Conservation (phyloP, 2,797 vertebrate species). For the Octomys mimax region DNA sequence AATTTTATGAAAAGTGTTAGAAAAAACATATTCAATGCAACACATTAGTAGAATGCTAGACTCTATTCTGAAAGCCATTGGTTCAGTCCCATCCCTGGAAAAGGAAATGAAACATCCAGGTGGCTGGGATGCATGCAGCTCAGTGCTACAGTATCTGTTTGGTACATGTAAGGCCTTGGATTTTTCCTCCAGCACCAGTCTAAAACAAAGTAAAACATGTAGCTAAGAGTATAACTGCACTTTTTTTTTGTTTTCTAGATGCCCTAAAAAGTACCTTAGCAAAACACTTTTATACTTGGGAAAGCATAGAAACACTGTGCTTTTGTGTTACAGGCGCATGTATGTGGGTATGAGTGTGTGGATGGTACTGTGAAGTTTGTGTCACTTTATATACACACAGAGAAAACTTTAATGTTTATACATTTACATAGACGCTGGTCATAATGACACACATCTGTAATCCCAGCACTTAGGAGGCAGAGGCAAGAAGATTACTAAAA, state of each 20-base stretch:
- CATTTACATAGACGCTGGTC: neutral
- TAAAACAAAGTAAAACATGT: neutral
- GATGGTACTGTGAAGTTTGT: neutral
- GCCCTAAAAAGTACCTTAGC: neutral
- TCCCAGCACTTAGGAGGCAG: neutral
- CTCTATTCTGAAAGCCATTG: neutral
- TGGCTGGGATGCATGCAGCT: neutral
- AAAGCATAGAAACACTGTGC: neutral
- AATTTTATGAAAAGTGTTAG: neutral
- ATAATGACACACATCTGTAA: neutral
- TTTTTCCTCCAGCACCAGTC: neutral
- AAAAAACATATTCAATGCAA: neutral
- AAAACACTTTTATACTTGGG: neutral
- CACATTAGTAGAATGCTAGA: neutral
- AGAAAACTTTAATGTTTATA: neutral
- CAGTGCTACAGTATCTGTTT: neutral
- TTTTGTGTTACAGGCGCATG: neutral
- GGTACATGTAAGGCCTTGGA: too few relatives aligned
- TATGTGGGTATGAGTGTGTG: neutral
- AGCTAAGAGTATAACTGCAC: neutral
- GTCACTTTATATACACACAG: neutral
- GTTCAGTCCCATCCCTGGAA: neutral
- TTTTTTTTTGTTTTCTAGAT: constrained; percentile 40
- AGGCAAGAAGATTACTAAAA: neutral
- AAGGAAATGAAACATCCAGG: neutral